Percentiles rank a stretch among this genome's conserved stretches.
These are phyloP conservation scores for Nerophis ophidion DNA, from an alignment of 2,113 vertebrate species.

Conservation along the genomic window DNA sequence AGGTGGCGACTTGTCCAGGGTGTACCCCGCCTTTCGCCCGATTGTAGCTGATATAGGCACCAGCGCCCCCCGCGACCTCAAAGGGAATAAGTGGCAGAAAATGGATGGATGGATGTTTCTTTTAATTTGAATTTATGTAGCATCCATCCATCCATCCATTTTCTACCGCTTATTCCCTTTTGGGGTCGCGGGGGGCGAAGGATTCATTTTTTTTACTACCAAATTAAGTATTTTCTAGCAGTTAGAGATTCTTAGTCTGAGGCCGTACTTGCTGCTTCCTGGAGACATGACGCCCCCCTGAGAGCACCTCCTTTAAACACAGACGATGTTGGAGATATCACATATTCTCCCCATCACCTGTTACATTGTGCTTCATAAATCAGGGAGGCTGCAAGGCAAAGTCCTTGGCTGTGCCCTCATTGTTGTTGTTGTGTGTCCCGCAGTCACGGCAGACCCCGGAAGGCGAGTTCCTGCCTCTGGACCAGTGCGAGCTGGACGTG, in stretches of 20 bases:
- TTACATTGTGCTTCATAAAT: not conserved
- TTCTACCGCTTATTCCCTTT: too few species aligned
- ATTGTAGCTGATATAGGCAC: too few species aligned
- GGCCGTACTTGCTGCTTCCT: not conserved
- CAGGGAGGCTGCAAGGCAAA: not conserved
- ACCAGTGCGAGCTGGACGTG: slow-evolving; percentile 86
- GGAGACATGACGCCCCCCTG: not conserved
- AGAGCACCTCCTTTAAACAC: not conserved
- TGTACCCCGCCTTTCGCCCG: too few species aligned
- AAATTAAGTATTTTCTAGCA: not conserved
- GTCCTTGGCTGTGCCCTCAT: not conserved
- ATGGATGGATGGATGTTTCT: too few species aligned
- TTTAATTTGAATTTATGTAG: too few species aligned
- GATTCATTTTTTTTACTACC: not conserved
- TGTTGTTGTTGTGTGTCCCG: slow-evolving; percentile 30
- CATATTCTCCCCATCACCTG: not conserved
- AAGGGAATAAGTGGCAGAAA: too few species aligned
- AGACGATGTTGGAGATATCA: not conserved
- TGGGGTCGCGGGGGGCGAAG: too few species aligned
- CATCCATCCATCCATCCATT: too few species aligned
- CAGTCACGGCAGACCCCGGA: slow-evolving; percentile 87
- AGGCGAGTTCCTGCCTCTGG: slow-evolving; percentile 85
- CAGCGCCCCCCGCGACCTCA: too few species aligned
- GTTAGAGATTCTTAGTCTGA: not conserved
- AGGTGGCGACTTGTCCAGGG: too few species aligned